These are phyloP conservation scores for Lepilemur ruficaudatus DNA, from an alignment of 2,797 vertebrate species.

Conservation along the genomic window DNA sequence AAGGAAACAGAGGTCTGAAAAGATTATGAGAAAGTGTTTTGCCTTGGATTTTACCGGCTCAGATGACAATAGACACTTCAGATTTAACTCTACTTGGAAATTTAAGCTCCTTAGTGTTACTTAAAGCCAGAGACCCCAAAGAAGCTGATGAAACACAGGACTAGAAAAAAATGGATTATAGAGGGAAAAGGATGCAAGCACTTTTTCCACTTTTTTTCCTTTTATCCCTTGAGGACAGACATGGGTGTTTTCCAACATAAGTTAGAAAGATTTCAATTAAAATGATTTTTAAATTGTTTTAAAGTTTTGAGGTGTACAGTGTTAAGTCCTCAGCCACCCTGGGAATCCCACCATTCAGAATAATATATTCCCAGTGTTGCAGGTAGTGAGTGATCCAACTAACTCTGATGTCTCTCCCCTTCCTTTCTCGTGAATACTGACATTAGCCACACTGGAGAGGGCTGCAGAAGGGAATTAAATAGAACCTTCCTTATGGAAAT, in stretches of 20 bases:
- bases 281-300: neutral
- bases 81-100: slow-evolving; percentile 4
- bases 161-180: neutral
- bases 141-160: neutral
- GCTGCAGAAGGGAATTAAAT: neutral
- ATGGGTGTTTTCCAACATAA: neutral
- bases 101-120: neutral
- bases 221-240: neutral
- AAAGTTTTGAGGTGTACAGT: neutral
- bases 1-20: neutral
- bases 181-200: neutral
- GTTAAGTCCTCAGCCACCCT: neutral
- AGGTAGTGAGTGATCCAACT: neutral
- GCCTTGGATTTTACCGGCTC: neutral
- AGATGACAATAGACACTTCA: neutral
- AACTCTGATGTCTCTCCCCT: neutral
- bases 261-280: neutral
- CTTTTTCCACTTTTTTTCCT: neutral
- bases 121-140: neutral
- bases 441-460: neutral
- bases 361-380: too few species aligned
- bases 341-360: neutral
- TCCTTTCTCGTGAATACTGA: neutral
- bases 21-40: neutral
- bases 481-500: neutral